Evolutionary conservation across 2,888 invertebrate species (phyloP), one percentile per base, ranked within the genome.

Genomic region (Salpingus planirostris): DNA sequence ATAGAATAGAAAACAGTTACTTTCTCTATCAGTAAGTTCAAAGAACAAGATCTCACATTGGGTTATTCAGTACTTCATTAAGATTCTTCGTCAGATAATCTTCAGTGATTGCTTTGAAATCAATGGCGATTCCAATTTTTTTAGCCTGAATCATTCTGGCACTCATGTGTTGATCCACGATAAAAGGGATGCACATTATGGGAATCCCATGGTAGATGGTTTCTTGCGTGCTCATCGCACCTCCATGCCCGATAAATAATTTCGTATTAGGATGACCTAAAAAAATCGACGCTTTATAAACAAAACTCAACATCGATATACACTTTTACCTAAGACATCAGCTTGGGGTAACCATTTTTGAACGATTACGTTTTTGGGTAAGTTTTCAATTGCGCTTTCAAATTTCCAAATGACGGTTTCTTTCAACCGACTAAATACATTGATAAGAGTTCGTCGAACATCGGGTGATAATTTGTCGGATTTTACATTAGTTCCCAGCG

Each of bases 321-420:
- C n/a, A n/a, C n/a, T n/a, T n/a, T 15, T 4, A 54, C 64, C 61
- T 23, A 66, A 43, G 27, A 66, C 44, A 37, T 62, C 63, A 31
- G 57, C 57, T 42, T 65, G 65, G 2, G 66, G 64, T 14, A 63
- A 39, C 64, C 64, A 67, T 31, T 59, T 55, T 11, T 46, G 39
- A 6, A 62, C 35, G 31, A 56, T 49, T 1, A 67, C 59, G 43
- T 67, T 66, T 18, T 46, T 40, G 0, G 65, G 60, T 13, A 59
- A 21, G 31, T 54, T 46, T 2, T 42, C 40, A 27, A 58, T 40
- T n/a, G 39, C 38, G 8, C 55, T 54, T 36, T 60, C 60, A 46
- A 55, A 62, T 47, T 63, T 65, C 64, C 62, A 65, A 11, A 67
- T 29, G 4, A 66, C 55, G 5, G 52, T 54, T 40, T 63, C 59